Evolutionary conservation across 2,797 vertebrate species (phyloP).

Genomic region (Telmatherina bonti): DNA sequence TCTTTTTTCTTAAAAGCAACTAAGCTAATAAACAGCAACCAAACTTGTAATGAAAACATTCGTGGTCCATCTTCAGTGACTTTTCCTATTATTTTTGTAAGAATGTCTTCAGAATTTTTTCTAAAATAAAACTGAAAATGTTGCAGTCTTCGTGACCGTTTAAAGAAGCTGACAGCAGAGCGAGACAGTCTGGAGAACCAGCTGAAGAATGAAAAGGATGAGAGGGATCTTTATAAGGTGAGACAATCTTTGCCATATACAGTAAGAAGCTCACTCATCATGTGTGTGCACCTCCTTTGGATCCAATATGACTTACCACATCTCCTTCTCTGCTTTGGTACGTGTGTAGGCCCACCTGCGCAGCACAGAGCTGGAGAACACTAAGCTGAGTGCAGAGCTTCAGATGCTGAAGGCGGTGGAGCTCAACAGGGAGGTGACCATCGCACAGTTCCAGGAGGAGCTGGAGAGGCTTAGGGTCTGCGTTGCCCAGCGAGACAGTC

Average conservation of each 20-base stretch:
- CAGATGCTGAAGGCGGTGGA: slow-evolving; percentile 96
- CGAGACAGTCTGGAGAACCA: slow-evolving; percentile 90
- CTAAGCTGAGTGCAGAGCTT: slow-evolving; percentile 93
- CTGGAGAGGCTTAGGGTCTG: slow-evolving; percentile 87
- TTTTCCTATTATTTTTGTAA: neutral
- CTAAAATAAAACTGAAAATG: neutral
- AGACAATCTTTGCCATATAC: neutral
- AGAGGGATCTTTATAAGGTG: slow-evolving; percentile 97
- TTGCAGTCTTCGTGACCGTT: slow-evolving; percentile 89
- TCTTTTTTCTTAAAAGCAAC: neutral
- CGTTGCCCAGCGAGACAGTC: slow-evolving; percentile 87
- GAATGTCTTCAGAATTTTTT: neutral
- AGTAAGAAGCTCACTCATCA: too few relatives aligned
- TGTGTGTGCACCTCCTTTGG: neutral
- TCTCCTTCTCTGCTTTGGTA: neutral
- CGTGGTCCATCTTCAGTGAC: neutral
- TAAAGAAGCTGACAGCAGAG: slow-evolving; percentile 90
- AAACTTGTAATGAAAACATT: neutral
- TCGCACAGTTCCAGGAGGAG: slow-evolving; percentile 95
- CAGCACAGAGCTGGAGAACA: slow-evolving; percentile 97
- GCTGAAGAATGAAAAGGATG: slow-evolving; percentile 95
- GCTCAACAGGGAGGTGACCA: slow-evolving; percentile 93
- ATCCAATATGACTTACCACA: neutral
- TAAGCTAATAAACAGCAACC: neutral
- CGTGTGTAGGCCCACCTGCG: slow-evolving; percentile 90